A percentile compares a stretch with the other conserved stretches of the same genome.
These are phyloP conservation scores for Dolichopus griseipennis DNA, from an alignment of 2,888 invertebrate genomes.

Conservation along the genomic window DNA sequence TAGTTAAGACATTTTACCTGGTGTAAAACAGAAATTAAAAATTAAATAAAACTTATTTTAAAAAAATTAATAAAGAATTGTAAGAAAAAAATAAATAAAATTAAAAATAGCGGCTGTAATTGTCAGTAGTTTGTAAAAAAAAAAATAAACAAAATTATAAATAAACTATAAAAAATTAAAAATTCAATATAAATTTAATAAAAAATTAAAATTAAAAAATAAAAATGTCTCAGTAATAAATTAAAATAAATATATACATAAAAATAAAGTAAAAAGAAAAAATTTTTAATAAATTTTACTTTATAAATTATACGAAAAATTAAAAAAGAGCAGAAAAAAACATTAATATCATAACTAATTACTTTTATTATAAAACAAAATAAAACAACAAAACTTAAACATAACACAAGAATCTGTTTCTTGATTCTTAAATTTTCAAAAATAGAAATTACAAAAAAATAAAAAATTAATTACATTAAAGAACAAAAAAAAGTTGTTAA, in stretches of 20 bases:
- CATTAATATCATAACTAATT: not conserved
- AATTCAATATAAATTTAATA: constrained; percentile 1
- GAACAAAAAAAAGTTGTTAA: constrained; percentile 1
- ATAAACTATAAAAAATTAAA: not conserved
- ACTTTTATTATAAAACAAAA: not conserved
- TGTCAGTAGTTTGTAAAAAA: constrained; percentile 3
- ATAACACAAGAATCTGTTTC: not conserved
- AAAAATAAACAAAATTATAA: not conserved
- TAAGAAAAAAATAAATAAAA: not conserved
- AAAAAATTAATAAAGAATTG: not conserved
- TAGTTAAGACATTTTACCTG: constrained; percentile 4
- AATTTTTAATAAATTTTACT: not conserved
- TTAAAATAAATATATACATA: not conserved
- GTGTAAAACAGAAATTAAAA: not conserved
- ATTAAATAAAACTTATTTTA: not conserved
- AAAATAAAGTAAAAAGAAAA: not conserved
- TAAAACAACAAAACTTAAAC: not conserved
- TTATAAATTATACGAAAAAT: not conserved
- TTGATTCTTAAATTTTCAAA: not conserved
- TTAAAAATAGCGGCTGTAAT: not conserved
- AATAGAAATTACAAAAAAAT: not conserved
- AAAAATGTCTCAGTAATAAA: not conserved
- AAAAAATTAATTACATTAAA: not conserved
- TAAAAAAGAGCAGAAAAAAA: not conserved
- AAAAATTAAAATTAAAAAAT: not conserved